phyloP scores from a whole-genome alignment of 2,113 vertebrate species.

The Chelonoidis abingdonii region DNA sequence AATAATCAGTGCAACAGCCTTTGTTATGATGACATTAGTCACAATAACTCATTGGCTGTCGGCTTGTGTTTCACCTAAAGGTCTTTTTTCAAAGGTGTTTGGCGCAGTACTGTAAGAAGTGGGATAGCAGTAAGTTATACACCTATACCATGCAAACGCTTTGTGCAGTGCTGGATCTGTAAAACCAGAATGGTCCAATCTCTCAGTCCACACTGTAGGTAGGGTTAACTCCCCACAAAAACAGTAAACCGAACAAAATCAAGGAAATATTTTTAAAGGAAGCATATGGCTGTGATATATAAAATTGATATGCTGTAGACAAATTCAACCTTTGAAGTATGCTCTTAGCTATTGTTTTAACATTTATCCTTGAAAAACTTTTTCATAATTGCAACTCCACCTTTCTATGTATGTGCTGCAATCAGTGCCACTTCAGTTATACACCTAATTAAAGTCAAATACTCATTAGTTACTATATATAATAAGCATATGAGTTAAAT shows the following conservation, averaged over 20 bases:
- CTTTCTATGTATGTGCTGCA: slow-evolving; percentile 8
- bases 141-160: background rate
- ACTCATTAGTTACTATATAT: background rate
- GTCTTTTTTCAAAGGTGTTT: slow-evolving; percentile 12
- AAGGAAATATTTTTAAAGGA: background rate
- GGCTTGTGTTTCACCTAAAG: background rate
- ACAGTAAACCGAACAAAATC: background rate
- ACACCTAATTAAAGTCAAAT: background rate
- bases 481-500: background rate
- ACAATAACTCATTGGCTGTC: slow-evolving; percentile 60
- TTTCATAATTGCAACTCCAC: background rate
- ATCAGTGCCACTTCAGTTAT: background rate
- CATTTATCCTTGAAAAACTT: slow-evolving; percentile 3
- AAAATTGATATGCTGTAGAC: background rate
- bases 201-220: background rate
- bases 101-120: background rate
- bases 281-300: accelerated
- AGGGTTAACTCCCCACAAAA: background rate
- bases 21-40: slow-evolving; percentile 65
- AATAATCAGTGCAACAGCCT: slow-evolving; percentile 49
- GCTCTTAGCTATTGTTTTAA: background rate
- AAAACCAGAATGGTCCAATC: background rate
- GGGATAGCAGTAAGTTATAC: background rate
- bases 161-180: slow-evolving; percentile 25
- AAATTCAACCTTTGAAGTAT: background rate